phyloP scores from a whole-genome alignment of 2,113 vertebrate genomes.

The Heterotilapia buettikoferi region DNA sequence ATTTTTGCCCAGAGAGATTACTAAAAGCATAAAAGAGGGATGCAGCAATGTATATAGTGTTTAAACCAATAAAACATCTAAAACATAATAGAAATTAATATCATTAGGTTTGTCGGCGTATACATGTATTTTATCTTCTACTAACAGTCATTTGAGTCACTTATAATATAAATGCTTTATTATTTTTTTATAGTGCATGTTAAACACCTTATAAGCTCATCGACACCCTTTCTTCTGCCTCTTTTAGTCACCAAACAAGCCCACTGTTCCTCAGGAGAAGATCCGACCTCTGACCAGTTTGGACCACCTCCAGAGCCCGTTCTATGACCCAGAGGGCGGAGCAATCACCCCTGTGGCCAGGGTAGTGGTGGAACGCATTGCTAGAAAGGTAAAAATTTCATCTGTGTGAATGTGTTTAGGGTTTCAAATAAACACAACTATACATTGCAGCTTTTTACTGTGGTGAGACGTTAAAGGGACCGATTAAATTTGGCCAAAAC shows the following conservation, averaged over 20 bases:
- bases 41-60: neutral
- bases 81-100: neutral
- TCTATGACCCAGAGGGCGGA: constrained; percentile 89
- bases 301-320: constrained; percentile 93
- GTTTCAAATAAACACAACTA: neutral
- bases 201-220: neutral
- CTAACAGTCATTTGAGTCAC: neutral
- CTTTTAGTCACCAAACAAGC: constrained; percentile 89
- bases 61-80: neutral
- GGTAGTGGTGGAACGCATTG: constrained; percentile 91
- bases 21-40: neutral
- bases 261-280: constrained; percentile 88
- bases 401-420: accelerated
- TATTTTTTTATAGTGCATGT: neutral
- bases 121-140: neutral
- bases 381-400: constrained; percentile 81
- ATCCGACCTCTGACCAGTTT: constrained; percentile 90
- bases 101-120: accelerated
- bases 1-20: neutral
- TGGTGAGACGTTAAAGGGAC: accelerated
- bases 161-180: neutral
- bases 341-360: constrained; percentile 84
- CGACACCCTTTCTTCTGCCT: neutral
- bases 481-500: accelerated
- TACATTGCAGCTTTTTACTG: accelerated